Base-by-base conservation (phyloP, 2,888 invertebrate genomes). In the Emmelina monodactyla region DNA sequence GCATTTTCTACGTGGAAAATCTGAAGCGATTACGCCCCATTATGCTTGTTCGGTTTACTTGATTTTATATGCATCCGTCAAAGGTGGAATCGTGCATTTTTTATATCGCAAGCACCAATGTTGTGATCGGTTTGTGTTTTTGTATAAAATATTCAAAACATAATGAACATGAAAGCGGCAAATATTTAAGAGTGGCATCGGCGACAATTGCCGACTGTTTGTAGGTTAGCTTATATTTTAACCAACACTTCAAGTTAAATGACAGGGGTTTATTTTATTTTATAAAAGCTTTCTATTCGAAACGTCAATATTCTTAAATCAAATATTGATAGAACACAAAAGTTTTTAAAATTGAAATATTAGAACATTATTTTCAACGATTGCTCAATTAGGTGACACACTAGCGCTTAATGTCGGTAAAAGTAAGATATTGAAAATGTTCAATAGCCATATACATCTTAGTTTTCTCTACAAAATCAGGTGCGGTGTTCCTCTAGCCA, bases 1-100 rank as follows among this genome's bases (percentile, higher is more conserved):
- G 44, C 60, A 55, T 65, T 59, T 49, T 55, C 53, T 55, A 54
- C 58, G 57, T 65, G 61, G 68, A 70, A 67, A 73, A 71, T 62
- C 51, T 55, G 66, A 63, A 50, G 57, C 55, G 39, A 71, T 72
- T 72, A 68, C 45, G 35, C 43, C 39, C 49, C 46, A 68, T 66
- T 66, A 70, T 48, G 41, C 37, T 40, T 40, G 46, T 43, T 49
- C 46, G 46, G 50, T 47, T 44, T 47, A 52, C 43, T 49, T 51
- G 42, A 42, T 47, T 38, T 39, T 44, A 42, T 35, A 40, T 45
- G 34, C 32, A n/a, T 25, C 15, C 28, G 31, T 14, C 34, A 38
- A 35, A 19, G 6, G 9, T 19, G 6, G 4, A 25, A 4, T 25
- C 9, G 9, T 25, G 25, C 25, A 25, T 25, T 7, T 25, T 25